These are phyloP conservation scores for Chaenocephalus aceratus DNA, from an alignment of 2,113 vertebrate species.

Conservation along the genomic window DNA sequence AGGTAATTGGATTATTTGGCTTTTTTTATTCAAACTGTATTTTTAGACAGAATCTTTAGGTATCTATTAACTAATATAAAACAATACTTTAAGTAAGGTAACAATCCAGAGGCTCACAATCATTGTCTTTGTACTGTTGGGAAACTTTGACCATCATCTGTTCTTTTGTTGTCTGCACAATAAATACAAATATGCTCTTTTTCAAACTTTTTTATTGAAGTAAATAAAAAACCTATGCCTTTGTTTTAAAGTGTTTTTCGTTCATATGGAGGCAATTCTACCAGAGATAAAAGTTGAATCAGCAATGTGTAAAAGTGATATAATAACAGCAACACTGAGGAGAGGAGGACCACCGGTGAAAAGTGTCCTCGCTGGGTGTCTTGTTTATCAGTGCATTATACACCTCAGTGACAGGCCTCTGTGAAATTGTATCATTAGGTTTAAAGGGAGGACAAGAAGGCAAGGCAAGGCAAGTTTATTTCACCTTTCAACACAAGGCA, in stretches of 20 bases:
- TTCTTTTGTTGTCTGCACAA: not conserved
- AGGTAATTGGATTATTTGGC: too few relatives aligned
- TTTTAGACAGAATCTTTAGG: too few relatives aligned
- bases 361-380: not conserved
- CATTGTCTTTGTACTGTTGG: too few relatives aligned
- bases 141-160: too few relatives aligned
- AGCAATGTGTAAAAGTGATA: not conserved
- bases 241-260: too few relatives aligned
- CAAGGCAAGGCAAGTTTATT: not conserved
- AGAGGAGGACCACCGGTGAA: not conserved
- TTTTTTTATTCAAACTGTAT: too few relatives aligned
- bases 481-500: too few relatives aligned
- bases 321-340: not conserved
- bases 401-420: not conserved
- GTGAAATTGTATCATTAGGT: not conserved
- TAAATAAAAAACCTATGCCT: too few relatives aligned
- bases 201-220: too few relatives aligned
- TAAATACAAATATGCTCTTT: not conserved
- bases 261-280: not conserved
- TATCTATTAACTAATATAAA: too few relatives aligned
- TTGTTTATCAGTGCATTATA: conserved; percentile 8
- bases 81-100: too few relatives aligned
- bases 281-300: not conserved
- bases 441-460: not conserved
- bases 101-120: too few relatives aligned